phyloP scores from a whole-genome alignment of 2,113 vertebrate species.

The Thamnaconus septentrionalis region DNA sequence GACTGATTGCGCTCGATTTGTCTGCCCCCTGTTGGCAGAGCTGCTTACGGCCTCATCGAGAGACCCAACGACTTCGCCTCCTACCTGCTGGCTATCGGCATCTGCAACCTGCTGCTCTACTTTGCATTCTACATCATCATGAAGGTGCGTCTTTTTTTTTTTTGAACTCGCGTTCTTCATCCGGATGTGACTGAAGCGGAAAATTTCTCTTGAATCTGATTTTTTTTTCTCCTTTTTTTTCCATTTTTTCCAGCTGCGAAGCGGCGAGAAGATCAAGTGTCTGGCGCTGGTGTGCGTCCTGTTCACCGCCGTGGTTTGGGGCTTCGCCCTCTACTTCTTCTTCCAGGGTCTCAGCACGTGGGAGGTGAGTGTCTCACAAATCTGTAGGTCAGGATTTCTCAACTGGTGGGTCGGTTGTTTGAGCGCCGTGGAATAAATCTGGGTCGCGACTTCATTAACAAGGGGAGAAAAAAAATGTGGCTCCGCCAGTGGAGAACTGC shows the following conservation, averaged over 20 bases:
- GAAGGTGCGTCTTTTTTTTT: conserved; percentile 81
- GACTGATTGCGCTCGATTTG: too few species aligned
- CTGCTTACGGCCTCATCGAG: conserved; percentile 90
- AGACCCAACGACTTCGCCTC: conserved; percentile 96
- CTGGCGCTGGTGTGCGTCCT: conserved; percentile 88
- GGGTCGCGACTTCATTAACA: too few species aligned
- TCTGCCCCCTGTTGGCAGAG: conserved; percentile 68
- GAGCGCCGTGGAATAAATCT: too few species aligned
- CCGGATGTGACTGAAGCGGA: background rate
- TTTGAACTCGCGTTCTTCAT: background rate
- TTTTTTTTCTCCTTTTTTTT: too few species aligned
- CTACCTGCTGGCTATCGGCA: conserved; percentile 94
- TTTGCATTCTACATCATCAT: conserved; percentile 99
- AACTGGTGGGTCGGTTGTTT: background rate
- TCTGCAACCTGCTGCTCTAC: conserved; percentile 98
- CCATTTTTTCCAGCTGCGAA: conserved; percentile 64
- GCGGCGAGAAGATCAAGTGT: conserved; percentile 88
- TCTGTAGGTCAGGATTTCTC: background rate
- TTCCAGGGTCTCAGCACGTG: conserved; percentile 99
- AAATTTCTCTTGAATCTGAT: background rate
- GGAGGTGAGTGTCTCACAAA: conserved; percentile 81
- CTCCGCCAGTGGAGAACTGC: background rate
- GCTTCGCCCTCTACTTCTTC: conserved; percentile 96
- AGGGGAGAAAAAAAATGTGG: too few species aligned
- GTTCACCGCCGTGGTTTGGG: conserved; percentile 94